Evolutionary conservation across 2,797 vertebrate genomes (phyloP).

Genomic region (Acanthornis magna): DNA sequence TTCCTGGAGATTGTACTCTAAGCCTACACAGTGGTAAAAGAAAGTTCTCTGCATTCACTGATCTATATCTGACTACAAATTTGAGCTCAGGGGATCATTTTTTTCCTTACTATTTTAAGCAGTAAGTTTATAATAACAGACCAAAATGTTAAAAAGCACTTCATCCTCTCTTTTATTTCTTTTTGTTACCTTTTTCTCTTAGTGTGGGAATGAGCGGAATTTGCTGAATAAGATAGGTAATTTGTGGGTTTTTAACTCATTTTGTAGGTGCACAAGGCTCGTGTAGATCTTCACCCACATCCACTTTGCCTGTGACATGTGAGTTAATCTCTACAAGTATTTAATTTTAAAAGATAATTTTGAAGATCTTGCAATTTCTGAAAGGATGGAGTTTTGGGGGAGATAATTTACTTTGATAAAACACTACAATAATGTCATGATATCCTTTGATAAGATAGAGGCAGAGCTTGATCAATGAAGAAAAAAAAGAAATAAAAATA

Average conservation of each 20-base stretch:
- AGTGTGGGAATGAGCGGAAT: slow-evolving; percentile 48
- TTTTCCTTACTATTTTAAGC: slow-evolving; percentile 77
- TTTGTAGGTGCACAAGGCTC: background rate
- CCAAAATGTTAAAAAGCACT: slow-evolving; percentile 49
- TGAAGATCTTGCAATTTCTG: background rate
- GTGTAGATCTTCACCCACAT: background rate
- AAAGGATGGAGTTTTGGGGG: background rate
- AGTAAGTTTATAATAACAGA: slow-evolving; percentile 69
- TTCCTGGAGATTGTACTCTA: slow-evolving; percentile 74
- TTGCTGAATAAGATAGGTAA: background rate
- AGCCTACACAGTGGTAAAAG: slow-evolving; percentile 65
- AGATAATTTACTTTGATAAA: background rate
- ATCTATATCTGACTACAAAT: slow-evolving; percentile 66
- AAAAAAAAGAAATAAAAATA: background rate
- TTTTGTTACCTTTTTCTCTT: background rate
- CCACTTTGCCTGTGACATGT: background rate
- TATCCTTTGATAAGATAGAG: background rate
- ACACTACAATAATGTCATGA: background rate
- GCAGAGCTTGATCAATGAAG: background rate
- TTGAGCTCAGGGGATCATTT: slow-evolving; percentile 62
- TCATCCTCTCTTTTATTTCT: background rate
- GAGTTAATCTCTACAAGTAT: background rate
- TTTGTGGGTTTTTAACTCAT: background rate
- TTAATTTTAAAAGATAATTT: background rate
- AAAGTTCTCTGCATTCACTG: slow-evolving; percentile 60